These are phyloP conservation scores for Andrena trimmerana DNA, from an alignment of 2,888 invertebrate genomes.

Conservation along the genomic window DNA sequence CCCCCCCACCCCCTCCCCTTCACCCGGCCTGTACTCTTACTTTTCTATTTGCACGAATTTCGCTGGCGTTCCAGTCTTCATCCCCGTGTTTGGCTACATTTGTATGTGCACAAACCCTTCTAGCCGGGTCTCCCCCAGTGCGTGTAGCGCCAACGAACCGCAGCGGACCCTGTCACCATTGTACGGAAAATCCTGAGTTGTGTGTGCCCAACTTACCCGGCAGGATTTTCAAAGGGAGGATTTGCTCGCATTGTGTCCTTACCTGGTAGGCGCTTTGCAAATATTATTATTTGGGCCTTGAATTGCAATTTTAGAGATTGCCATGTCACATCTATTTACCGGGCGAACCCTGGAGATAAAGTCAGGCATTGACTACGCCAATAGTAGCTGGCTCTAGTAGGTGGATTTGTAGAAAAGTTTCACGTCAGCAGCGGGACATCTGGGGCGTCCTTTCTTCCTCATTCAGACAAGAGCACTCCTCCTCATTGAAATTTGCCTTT, in stretches of 20 bases:
- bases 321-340: background rate
- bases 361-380: too few species aligned
- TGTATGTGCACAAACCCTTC: slow-evolving; percentile 6
- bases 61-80: background rate
- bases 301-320: background rate
- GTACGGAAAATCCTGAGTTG: slow-evolving; percentile 49
- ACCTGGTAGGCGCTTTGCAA: background rate
- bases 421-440: too few species aligned
- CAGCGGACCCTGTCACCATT: slow-evolving; percentile 37
- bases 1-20: background rate
- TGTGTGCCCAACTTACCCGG: slow-evolving; percentile 23
- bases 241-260: background rate
- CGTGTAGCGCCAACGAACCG: slow-evolving; percentile 43
- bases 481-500: too few species aligned
- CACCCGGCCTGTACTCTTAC: slow-evolving; percentile 21
- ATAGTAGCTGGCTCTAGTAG: too few species aligned
- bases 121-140: slow-evolving; percentile 4
- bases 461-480: too few species aligned
- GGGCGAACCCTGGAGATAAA: too few species aligned
- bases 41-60: slow-evolving; percentile 36
- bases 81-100: slow-evolving; percentile 28
- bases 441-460: too few species aligned
- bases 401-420: too few species aligned
- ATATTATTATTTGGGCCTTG: background rate
- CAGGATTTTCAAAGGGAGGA: slow-evolving; percentile 21